These are phyloP conservation scores for Drosophila sucinea DNA, from an alignment of 1,140 invertebrate genomes.

Conservation along the genomic window DNA sequence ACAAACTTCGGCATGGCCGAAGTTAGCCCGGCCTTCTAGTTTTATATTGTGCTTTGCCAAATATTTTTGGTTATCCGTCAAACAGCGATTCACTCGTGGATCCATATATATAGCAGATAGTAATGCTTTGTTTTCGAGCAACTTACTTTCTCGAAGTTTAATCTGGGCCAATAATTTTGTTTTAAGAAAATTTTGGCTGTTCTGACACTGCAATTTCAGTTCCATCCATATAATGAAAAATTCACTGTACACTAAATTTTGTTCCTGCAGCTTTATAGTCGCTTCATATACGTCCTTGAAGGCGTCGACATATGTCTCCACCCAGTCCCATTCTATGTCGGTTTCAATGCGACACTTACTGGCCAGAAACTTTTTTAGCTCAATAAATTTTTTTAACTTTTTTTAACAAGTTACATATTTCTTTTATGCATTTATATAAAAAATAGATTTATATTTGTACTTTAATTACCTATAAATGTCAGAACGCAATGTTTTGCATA, in stretches of 20 bases:
- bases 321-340: not conserved
- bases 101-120: too few species aligned
- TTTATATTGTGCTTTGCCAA: slow-evolving; percentile 18
- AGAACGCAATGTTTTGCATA: not conserved
- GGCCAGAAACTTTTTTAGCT: not conserved
- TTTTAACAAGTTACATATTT: slow-evolving; percentile 13
- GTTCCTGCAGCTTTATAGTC: slow-evolving; percentile 28
- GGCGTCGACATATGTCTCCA: not conserved
- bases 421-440: not conserved
- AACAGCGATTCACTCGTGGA: too few species aligned
- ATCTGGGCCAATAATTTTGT: slow-evolving; percentile 21
- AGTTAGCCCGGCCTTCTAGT: too few species aligned
- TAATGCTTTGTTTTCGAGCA: too few species aligned
- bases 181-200: slow-evolving; percentile 24
- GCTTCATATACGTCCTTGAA: slow-evolving; percentile 18
- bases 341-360: too few species aligned
- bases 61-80: too few species aligned
- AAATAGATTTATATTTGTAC: not conserved
- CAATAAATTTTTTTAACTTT: slow-evolving; percentile 25
- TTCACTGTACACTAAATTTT: too few species aligned
- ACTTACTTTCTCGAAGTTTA: too few species aligned
- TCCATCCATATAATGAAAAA: slow-evolving; percentile 34
- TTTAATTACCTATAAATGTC: not conserved
- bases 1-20: too few species aligned
- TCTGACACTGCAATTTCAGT: slow-evolving; percentile 37